Conservation (phyloP, 2,888 invertebrate species). For the Malthinus flaveolus region DNA sequence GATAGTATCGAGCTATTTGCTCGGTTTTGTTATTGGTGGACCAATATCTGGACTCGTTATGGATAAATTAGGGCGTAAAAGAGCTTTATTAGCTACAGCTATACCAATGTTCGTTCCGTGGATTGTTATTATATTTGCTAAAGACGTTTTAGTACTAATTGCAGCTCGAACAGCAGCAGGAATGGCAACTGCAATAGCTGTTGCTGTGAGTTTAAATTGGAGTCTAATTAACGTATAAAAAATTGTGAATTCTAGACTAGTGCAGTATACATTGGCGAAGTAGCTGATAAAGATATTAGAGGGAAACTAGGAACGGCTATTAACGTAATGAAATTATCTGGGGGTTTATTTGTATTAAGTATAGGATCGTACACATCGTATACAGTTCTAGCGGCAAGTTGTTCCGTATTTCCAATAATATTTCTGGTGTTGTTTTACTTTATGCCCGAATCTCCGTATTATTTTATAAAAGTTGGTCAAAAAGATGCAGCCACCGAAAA, state of each 20-base stretch:
- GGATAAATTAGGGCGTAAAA: slow-evolving; percentile 6
- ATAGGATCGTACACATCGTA: slow-evolving; percentile 52
- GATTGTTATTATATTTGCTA: slow-evolving; percentile 1
- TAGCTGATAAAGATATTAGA: slow-evolving; percentile 56
- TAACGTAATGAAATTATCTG: slow-evolving; percentile 50
- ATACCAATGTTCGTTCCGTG: neutral
- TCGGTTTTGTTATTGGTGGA: neutral
- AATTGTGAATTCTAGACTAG: slow-evolving; percentile 45
- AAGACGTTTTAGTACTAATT: neutral
- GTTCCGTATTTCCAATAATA: slow-evolving; percentile 45
- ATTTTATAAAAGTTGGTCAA: slow-evolving; percentile 50
- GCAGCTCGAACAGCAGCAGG: neutral
- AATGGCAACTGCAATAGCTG: neutral
- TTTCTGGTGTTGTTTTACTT: slow-evolving; percentile 50
- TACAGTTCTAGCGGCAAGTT: slow-evolving; percentile 45
- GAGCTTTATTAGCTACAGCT: neutral
- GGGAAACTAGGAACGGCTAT: slow-evolving; percentile 49
- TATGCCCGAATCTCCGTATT: slow-evolving; percentile 58
- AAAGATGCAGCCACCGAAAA: slow-evolving; percentile 44
- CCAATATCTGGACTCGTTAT: neutral
- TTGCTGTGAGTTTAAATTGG: slow-evolving; percentile 38
- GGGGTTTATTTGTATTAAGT: slow-evolving; percentile 49
- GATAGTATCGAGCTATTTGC: neutral
- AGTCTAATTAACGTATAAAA: neutral
- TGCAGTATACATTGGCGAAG: slow-evolving; percentile 52